A percentile compares a stretch with the other conserved stretches of the same genome.
phyloP scores from a whole-genome alignment of 2,888 invertebrate genomes.

The Flexamia atlantica region DNA sequence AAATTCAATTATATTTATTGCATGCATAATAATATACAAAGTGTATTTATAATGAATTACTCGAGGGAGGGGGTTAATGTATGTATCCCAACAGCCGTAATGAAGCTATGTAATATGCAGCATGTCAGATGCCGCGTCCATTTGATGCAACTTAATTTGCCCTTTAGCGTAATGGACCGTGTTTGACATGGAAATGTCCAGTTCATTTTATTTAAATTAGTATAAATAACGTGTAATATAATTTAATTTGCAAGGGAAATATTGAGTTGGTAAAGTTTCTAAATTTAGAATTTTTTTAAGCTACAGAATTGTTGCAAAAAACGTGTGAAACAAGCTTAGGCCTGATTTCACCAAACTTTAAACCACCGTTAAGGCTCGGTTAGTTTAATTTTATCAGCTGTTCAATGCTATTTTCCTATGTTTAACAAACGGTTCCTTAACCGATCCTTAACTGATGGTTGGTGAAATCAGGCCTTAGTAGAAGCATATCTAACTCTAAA shows the following conservation, averaged over 20 bases:
- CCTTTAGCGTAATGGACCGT: slow-evolving; percentile 50
- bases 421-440: too few species aligned
- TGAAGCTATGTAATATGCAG: slow-evolving; percentile 40
- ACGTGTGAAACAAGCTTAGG: too few species aligned
- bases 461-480: too few species aligned
- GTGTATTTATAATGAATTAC: slow-evolving; percentile 14
- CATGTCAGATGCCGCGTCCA: slow-evolving; percentile 46
- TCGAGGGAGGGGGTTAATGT: slow-evolving; percentile 17
- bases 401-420: too few species aligned
- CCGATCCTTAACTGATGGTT: too few species aligned
- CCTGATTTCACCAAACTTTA: too few species aligned
- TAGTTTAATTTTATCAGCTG: too few species aligned
- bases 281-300: too few species aligned
- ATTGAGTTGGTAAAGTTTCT: too few species aligned
- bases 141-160: slow-evolving; percentile 51
- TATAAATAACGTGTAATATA: slow-evolving; percentile 2
- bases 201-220: slow-evolving; percentile 29
- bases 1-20: slow-evolving; percentile 21
- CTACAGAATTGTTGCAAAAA: too few species aligned
- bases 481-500: too few species aligned
- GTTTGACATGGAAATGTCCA: slow-evolving; percentile 54
- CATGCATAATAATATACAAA: slow-evolving; percentile 1
- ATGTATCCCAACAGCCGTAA: slow-evolving; percentile 26
- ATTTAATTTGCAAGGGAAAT: not conserved
- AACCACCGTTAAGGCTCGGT: too few species aligned